Evolutionary conservation across 2,888 invertebrate genomes (phyloP).

Genomic region (Acanthosoma haemorrhoidale): DNA sequence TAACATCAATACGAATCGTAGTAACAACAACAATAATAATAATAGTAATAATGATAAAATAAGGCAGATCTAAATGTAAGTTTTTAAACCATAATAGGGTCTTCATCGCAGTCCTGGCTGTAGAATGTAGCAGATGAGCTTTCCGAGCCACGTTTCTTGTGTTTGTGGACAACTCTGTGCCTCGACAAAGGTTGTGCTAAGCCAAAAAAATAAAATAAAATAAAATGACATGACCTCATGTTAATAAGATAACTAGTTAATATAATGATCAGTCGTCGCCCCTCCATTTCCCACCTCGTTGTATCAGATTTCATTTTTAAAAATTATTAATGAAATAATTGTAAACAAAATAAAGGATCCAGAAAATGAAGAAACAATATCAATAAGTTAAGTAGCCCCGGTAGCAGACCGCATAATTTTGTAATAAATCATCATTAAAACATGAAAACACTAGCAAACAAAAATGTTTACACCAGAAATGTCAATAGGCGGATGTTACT

Average conservation of each 20-base stretch:
- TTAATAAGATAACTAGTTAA: not conserved
- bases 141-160: constrained; percentile 39
- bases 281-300: too few species aligned
- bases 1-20: not conserved
- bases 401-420: too few species aligned
- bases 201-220: not conserved
- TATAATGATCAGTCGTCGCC: too few species aligned
- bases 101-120: constrained; percentile 45
- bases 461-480: too few species aligned
- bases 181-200: constrained; percentile 40
- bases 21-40: not conserved
- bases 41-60: not conserved
- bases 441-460: too few species aligned
- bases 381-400: too few species aligned
- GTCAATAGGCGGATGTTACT: too few species aligned
- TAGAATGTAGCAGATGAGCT: constrained; percentile 33
- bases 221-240: not conserved
- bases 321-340: too few species aligned
- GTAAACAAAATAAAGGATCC: too few species aligned
- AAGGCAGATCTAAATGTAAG: not conserved
- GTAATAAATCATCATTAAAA: too few species aligned
- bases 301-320: too few species aligned
- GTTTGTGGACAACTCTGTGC: constrained; percentile 40
- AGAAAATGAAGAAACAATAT: too few species aligned
- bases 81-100: constrained; percentile 46